A percentile compares a stretch with the other conserved stretches of the same genome.
Conservation (phyloP, 1,140 invertebrate species). For the Helicoverpa zea region DNA sequence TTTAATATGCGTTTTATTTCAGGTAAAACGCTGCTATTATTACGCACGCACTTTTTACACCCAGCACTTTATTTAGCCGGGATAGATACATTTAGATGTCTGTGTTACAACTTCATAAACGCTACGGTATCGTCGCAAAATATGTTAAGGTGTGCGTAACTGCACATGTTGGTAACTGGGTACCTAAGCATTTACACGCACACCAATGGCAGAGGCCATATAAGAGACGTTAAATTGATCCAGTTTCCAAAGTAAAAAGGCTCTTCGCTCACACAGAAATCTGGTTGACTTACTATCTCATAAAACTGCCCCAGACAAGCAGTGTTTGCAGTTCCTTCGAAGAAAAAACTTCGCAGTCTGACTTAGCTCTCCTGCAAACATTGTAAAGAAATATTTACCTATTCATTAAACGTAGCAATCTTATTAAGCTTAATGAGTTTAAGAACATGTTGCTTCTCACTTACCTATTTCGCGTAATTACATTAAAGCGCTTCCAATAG, state of each 20-base stretch:
- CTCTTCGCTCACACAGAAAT: not conserved
- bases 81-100: conserved; percentile 20
- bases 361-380: conserved; percentile 19
- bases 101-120: conserved; percentile 8
- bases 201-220: too few species aligned
- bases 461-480: conserved; percentile 52
- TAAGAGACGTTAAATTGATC: too few species aligned
- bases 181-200: too few species aligned
- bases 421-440: conserved; percentile 45
- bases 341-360: not conserved
- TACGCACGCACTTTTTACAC: conserved; percentile 41
- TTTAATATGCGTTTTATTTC: too few species aligned
- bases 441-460: conserved; percentile 34
- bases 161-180: not conserved
- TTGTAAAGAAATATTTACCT: conserved; percentile 25
- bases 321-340: too few species aligned
- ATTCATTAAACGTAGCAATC: conserved; percentile 41
- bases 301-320: too few species aligned
- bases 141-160: not conserved
- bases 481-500: conserved; percentile 51
- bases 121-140: not conserved
- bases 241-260: conserved; percentile 9
- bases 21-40: too few species aligned
- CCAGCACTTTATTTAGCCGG: conserved; percentile 17
- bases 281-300: too few species aligned